Base-by-base conservation (phyloP, 2,113 vertebrate genomes). In the Leucosticte australis region DNA sequence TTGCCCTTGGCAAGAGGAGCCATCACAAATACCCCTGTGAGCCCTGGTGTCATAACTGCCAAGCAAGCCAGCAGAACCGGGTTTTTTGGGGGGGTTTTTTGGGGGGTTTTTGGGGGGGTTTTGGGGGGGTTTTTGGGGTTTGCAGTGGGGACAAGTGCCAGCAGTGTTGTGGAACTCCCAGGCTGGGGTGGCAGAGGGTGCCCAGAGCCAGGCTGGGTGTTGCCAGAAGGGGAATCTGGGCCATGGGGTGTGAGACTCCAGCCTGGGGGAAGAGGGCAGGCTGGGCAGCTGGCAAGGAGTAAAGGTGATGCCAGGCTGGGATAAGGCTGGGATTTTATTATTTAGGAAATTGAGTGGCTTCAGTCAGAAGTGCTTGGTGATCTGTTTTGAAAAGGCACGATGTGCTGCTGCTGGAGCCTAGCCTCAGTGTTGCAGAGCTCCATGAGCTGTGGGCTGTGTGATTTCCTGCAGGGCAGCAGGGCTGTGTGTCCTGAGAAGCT, bases 261-360 rank as follows among this genome's bases (percentile, higher is more conserved):
- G 5, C n/a, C 3, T 1, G 1, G 62, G 37, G 10, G 4, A 6
- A 26, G 6, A 47, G 33, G 50, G 13, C 33, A 31, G 5, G 49
- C 39, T 44, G 67, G 44, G 9, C 49, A 50, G 49, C 52, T 53
- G 55, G 55, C 4, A 11, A 11, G 49, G 68, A 18, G 22, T 35
- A 1, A 26, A 11, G 56, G 56, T 9, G 39, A 5, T 55, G 39
- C 37, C 37, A n/a, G 39, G 30, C 22, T 71, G 39, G 69, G 30
- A 33, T 21, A 30, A n/a, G 39, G 30, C 22, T 71, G 39, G 69
- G 30, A 33, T 21, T 91, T 67, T 35, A 28, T 68, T 75, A 27
- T 26, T 44, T 35, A 10, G 21, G 44, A 62, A 50, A 49, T 31
- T 13, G 20, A 10, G 33, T 39, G 6, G 23, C 35, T 82, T 65